A percentile compares a stretch with the other conserved stretches of the same genome.
Conservation (phyloP, 1,140 invertebrate genomes). For the Lasioglossum baleicum region DNA sequence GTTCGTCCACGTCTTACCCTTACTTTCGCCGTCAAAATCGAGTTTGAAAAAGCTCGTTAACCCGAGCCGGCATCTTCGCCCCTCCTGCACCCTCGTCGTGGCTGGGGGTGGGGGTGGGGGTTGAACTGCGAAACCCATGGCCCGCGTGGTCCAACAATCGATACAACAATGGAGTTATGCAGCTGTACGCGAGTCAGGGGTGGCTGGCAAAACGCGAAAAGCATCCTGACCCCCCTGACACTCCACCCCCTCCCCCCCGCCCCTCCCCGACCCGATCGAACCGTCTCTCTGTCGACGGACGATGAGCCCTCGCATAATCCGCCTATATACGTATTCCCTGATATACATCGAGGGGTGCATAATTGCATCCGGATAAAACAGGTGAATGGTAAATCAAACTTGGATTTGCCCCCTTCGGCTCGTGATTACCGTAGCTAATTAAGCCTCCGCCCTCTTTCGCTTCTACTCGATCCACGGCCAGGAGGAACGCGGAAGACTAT, state of each 20-base stretch:
- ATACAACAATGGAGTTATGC: constrained; percentile 67
- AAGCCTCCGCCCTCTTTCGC: too few relatives aligned
- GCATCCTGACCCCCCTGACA: constrained; percentile 12
- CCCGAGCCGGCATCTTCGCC: constrained; percentile 40
- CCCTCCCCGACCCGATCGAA: background rate
- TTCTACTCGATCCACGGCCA: too few relatives aligned
- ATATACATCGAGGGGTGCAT: constrained; percentile 65
- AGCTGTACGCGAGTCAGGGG: constrained; percentile 54
- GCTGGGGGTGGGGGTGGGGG: too few relatives aligned
- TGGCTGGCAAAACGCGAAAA: constrained; percentile 58
- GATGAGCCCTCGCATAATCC: constrained; percentile 60
- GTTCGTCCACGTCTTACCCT: constrained; percentile 25
- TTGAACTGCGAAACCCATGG: constrained; percentile 48
- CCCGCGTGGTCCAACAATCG: constrained; percentile 54
- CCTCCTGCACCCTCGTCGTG: constrained; percentile 6
- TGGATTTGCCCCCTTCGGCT: constrained; percentile 58
- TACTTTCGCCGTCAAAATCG: constrained; percentile 52
- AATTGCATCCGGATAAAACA: constrained; percentile 71
- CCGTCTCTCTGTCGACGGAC: constrained; percentile 34
- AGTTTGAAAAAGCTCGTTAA: constrained; percentile 66
- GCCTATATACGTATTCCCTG: constrained; percentile 53
- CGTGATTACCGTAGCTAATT: constrained; percentile 62
- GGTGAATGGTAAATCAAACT: constrained; percentile 69
- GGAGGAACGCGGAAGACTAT: too few relatives aligned
- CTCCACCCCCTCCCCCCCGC: too few relatives aligned